These are phyloP conservation scores for Ernsta delagoae DNA, from an alignment of 2,888 invertebrate species.

Conservation along the genomic window DNA sequence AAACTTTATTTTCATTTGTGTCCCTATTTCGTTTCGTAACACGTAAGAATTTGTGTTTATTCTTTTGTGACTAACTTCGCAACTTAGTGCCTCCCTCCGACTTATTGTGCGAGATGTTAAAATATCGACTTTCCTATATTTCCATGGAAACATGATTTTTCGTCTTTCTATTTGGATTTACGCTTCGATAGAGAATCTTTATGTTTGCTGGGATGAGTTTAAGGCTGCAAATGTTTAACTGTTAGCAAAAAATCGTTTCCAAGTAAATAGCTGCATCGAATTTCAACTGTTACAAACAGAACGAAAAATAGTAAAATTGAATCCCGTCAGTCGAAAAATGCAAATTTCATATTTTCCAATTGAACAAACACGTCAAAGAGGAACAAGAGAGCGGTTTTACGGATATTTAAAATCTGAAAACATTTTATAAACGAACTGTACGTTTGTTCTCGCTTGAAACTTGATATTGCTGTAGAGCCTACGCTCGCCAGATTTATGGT, in stretches of 20 bases:
- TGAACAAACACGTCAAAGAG: conserved; percentile 27
- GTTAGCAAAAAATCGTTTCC: background rate
- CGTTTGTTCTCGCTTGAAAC: background rate
- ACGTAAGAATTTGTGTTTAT: conserved; percentile 17
- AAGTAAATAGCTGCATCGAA: conserved; percentile 16
- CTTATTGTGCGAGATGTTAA: conserved; percentile 1
- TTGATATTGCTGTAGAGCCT: conserved; percentile 5
- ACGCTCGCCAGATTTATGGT: background rate
- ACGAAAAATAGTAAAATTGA: conserved; percentile 29
- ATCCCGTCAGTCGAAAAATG: conserved; percentile 29
- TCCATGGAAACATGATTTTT: background rate
- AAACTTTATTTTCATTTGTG: conserved; percentile 19
- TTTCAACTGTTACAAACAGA: conserved; percentile 3
- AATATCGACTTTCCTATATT: background rate
- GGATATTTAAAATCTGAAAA: conserved; percentile 15
- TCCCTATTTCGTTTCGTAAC: conserved; percentile 12
- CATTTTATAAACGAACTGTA: conserved; percentile 8
- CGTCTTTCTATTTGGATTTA: background rate
- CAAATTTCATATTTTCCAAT: conserved; percentile 34
- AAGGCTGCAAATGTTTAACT: background rate
- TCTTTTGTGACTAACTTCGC: conserved; percentile 14
- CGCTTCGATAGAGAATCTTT: background rate
- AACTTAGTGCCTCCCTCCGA: conserved; percentile 1
- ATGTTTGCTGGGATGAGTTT: background rate
- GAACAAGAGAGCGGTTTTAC: conserved; percentile 10